Percentiles rank a stretch among this genome's conserved stretches.
Evolutionary conservation across 2,888 invertebrate species (phyloP).

Genomic region (Orgyia antiqua): DNA sequence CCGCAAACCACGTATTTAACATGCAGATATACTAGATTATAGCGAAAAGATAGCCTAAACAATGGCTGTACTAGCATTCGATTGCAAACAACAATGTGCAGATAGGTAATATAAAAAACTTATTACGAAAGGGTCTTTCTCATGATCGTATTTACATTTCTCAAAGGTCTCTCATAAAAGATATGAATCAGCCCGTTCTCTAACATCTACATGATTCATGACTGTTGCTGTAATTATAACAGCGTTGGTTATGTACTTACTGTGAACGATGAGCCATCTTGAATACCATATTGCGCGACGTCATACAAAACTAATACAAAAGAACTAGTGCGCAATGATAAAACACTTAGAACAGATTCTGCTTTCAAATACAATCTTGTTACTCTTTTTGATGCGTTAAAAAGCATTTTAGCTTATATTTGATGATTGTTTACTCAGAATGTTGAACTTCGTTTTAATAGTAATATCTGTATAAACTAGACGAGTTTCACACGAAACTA

Average conservation of each 20-base stretch:
- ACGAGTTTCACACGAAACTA: no score
- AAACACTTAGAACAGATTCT: slow-evolving; percentile 11
- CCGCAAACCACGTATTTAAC: slow-evolving; percentile 52
- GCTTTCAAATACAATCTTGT: background rate
- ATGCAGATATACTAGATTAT: slow-evolving; percentile 59
- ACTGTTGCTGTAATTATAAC: slow-evolving; percentile 54
- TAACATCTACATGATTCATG: slow-evolving; percentile 55
- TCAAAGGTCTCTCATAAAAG: slow-evolving; percentile 45
- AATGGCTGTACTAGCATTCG: slow-evolving; percentile 54
- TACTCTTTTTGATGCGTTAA: no score
- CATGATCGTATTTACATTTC: slow-evolving; percentile 46
- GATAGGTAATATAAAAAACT: slow-evolving; percentile 42
- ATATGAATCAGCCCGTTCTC: slow-evolving; percentile 29
- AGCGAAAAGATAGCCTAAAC: slow-evolving; percentile 62
- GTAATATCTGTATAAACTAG: no score
- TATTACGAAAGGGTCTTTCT: slow-evolving; percentile 37
- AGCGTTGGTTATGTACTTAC: slow-evolving; percentile 32
- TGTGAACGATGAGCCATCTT: slow-evolving; percentile 42
- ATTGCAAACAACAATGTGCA: slow-evolving; percentile 61
- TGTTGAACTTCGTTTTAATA: no score
- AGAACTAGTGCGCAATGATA: slow-evolving; percentile 8
- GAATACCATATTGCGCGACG: slow-evolving; percentile 18
- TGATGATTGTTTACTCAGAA: no score
- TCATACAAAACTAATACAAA: slow-evolving; percentile 18
- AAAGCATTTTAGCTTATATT: no score